Conservation (phyloP, 2,797 vertebrate genomes). For the Cygnus olor region DNA sequence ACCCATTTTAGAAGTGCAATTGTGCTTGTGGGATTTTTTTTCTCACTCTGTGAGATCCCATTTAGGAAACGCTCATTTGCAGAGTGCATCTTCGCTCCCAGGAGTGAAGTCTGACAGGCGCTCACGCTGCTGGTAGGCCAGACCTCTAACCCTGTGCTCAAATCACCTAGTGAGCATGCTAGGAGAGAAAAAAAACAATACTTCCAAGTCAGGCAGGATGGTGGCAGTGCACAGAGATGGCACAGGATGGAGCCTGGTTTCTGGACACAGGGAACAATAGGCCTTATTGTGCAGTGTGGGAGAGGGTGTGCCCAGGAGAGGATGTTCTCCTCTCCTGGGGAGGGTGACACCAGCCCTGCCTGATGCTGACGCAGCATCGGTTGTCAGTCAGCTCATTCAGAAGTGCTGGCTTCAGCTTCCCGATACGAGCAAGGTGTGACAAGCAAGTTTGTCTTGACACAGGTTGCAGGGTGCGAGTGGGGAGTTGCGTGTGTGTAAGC, state of each 20-base stretch:
- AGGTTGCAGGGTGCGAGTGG: background rate
- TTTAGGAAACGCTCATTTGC: background rate
- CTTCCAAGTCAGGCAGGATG: background rate
- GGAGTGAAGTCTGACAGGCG: background rate
- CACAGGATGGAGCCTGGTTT: background rate
- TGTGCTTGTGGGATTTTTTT: background rate
- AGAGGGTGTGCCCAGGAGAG: conserved; percentile 40
- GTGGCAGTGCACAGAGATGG: background rate
- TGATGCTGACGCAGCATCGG: conserved; percentile 18
- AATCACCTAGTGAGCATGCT: background rate
- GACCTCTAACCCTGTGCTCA: background rate
- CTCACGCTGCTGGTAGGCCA: accelerated
- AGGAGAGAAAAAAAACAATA: background rate
- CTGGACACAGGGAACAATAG: conserved; percentile 5
- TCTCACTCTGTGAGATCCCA: background rate
- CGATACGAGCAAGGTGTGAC: background rate
- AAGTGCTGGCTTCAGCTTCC: background rate
- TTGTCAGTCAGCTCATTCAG: background rate
- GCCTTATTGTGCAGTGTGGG: background rate
- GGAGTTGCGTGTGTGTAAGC: background rate
- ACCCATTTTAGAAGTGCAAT: background rate
- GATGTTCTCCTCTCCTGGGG: conserved; percentile 8
- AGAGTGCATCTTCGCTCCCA: background rate
- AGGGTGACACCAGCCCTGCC: background rate
- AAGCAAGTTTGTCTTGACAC: background rate